A percentile compares a stretch with the other conserved stretches of the same genome.
phyloP scores from a whole-genome alignment of 2,888 invertebrate genomes.

The Theretra japonica region DNA sequence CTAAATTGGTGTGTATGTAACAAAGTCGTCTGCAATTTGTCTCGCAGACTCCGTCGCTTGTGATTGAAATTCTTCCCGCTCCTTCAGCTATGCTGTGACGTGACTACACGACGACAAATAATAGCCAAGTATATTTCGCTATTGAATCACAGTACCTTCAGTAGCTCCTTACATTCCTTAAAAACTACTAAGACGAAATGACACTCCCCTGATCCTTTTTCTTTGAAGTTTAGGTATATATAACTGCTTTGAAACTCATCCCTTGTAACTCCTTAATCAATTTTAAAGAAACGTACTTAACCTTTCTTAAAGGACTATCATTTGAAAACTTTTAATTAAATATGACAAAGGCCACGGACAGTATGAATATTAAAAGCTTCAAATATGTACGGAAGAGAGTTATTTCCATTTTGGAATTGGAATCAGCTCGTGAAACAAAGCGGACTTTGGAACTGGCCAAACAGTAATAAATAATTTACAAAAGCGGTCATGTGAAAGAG shows the following conservation, averaged over 20 bases:
- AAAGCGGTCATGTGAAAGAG: slow-evolving; percentile 79
- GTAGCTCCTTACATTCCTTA: slow-evolving; percentile 33
- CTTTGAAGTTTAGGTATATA: too few species aligned
- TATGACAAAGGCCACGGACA: slow-evolving; percentile 32
- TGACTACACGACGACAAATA: slow-evolving; percentile 45
- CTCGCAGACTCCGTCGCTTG: slow-evolving; percentile 54
- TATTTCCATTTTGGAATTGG: slow-evolving; percentile 58
- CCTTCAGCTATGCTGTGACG: slow-evolving; percentile 53
- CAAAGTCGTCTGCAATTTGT: slow-evolving; percentile 68
- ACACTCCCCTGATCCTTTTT: background rate
- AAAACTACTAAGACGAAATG: background rate
- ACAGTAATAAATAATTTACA: slow-evolving; percentile 81
- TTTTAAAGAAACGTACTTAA: slow-evolving; percentile 2
- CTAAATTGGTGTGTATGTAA: slow-evolving; percentile 48
- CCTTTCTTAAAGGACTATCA: background rate
- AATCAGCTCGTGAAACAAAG: slow-evolving; percentile 69
- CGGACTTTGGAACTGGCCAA: slow-evolving; percentile 70
- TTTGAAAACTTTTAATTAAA: slow-evolving; percentile 22
- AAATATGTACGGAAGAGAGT: slow-evolving; percentile 45
- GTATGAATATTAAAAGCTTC: slow-evolving; percentile 42
- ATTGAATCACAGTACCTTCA: slow-evolving; percentile 36
- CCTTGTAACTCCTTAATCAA: background rate
- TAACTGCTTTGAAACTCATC: background rate
- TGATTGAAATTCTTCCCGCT: slow-evolving; percentile 68
- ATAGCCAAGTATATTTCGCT: slow-evolving; percentile 36